Evolutionary conservation across 2,113 vertebrate species (phyloP).

Genomic region (Pedetes capensis): DNA sequence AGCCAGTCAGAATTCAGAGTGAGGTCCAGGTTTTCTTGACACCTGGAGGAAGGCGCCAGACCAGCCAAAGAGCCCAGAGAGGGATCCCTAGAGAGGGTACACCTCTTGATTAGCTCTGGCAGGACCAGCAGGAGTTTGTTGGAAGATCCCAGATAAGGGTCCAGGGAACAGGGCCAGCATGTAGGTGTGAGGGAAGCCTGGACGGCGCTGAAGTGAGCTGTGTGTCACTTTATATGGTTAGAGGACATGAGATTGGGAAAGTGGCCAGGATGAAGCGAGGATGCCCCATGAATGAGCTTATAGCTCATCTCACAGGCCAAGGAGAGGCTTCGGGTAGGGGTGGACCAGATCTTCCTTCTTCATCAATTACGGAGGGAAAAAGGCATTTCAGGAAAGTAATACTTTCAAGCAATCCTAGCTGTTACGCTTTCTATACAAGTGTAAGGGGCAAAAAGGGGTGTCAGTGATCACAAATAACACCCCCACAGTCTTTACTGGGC

Average conservation of each 20-base stretch:
- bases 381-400: not conserved
- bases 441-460: not conserved
- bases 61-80: not conserved
- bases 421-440: not conserved
- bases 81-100: not conserved
- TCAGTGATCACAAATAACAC: not conserved
- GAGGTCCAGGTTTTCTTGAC: not conserved
- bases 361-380: not conserved
- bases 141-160: not conserved
- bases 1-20: not conserved
- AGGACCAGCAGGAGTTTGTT: not conserved
- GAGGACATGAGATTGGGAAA: not conserved
- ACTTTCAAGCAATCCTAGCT: not conserved
- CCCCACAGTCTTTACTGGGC: not conserved
- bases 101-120: not conserved
- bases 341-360: not conserved
- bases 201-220: too few species aligned
- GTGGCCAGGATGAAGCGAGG: not conserved
- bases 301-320: not conserved
- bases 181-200: not conserved
- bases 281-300: not conserved
- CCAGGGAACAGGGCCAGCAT: not conserved
- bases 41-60: not conserved
- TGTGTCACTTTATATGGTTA: not conserved
- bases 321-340: not conserved